Percentiles rank a stretch among this genome's conserved stretches.
Conservation (phyloP, 2,888 invertebrate genomes). For the Morpho helenor region DNA sequence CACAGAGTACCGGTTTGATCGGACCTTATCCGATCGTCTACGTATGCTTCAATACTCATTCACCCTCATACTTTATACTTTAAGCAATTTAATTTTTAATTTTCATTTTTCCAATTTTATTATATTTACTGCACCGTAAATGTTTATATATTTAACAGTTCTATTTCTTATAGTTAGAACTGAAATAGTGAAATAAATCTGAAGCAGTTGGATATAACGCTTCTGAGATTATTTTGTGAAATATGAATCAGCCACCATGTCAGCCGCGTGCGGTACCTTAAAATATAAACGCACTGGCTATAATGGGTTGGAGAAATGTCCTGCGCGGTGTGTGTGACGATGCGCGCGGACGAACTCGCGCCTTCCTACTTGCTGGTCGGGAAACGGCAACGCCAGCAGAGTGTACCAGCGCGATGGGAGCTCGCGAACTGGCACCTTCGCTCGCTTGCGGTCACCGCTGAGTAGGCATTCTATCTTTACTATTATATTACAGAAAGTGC, state of each 20-base stretch:
- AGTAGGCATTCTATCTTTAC: conserved; percentile 19
- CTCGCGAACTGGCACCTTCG: conserved; percentile 69
- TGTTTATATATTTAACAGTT: no score
- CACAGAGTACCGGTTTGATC: no score
- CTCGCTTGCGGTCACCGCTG: conserved; percentile 51
- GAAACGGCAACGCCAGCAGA: conserved; percentile 93
- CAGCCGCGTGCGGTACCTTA: conserved; percentile 60
- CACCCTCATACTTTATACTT: no score
- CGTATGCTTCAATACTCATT: no score
- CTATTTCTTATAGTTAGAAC: no score
- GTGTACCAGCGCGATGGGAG: conserved; percentile 94
- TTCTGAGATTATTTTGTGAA: not conserved
- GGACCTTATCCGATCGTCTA: no score
- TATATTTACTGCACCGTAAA: no score
- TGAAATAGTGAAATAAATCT: no score
- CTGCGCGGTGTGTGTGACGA: conserved; percentile 86
- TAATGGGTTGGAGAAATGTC: conserved; percentile 93
- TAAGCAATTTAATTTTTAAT: no score
- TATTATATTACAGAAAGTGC: not conserved
- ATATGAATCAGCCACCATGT: conserved; percentile 57
- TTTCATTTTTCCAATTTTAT: no score
- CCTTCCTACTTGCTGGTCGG: conserved; percentile 94
- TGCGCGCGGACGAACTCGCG: conserved; percentile 89
- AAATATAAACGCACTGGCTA: conserved; percentile 74
- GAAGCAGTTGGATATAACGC: no score